Evolutionary conservation across 2,113 vertebrate species (phyloP), one percentile per base, ranked within the genome.

Genomic region (Callipepla californica): DNA sequence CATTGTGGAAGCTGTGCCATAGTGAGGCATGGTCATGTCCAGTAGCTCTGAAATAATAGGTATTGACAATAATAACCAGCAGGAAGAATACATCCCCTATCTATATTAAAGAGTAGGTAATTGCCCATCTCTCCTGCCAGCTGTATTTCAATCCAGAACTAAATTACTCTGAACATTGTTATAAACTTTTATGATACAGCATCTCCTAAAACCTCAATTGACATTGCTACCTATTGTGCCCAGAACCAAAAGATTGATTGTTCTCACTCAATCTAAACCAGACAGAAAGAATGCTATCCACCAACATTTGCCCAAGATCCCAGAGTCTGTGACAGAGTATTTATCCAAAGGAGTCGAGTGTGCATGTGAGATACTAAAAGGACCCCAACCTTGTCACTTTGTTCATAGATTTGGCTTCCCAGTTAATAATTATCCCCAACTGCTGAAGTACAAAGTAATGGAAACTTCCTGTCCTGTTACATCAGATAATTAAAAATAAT

Each of bases 61-160:
- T 57, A 32, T 25, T 58, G 92, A 79, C 95, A 95, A 79, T 72
- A 68, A 59, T 14, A 91, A 80, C 93, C 75, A 87, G 87, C 61
- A 84, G 85, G 82, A 63, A 62, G 88, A 90, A 94, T 36, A 45
- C 83, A 57, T 63, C 74, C 80, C 77, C 73, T 78, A 4, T 26
- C 90, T 90, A 8, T 48, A 61, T 50, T 80, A 91, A 75, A 92
- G 85, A 93, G 62, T n/a, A 96, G 79, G 82, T 77, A 91, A 90
- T 84, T 95, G 87, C 91, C 85, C 76, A 50, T 32, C 69, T 68
- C 92, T 91, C 90, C 87, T 91, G 93, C 77, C 92, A 95, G 87
- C 77, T 80, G 80, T 68, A 61, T 93, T 85, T 93, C 85, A 78
- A 88, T 75, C 69, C 87, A 90, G 69, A 88, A 53, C 76, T 40